phyloP scores from a whole-genome alignment of 2,113 vertebrate genomes.

The Semicossyphus pulcher region DNA sequence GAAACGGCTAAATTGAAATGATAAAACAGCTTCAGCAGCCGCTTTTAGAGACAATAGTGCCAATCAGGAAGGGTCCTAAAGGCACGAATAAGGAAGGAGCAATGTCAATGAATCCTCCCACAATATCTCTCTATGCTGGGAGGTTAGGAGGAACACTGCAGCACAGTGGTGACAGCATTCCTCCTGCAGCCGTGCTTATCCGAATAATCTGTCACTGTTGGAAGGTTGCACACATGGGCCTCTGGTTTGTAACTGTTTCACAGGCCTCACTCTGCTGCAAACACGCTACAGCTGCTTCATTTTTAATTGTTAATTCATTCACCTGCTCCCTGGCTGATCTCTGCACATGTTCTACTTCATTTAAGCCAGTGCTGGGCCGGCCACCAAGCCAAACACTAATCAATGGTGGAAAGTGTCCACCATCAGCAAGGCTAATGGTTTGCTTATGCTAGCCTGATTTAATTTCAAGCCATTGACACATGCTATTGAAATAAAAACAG shows the following conservation, averaged over 20 bases:
- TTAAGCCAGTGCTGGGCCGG: conserved; percentile 9
- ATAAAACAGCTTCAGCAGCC: conserved; percentile 51
- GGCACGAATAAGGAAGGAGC: conserved; percentile 33
- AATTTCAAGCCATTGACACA: conserved; percentile 1
- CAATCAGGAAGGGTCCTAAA: conserved; percentile 61
- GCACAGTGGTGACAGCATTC: conserved; percentile 13
- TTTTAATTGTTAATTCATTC: conserved; percentile 32
- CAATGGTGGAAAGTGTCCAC: conserved; percentile 24
- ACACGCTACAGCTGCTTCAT: conserved; percentile 4
- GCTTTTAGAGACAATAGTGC: conserved; percentile 57
- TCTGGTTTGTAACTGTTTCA: not conserved
- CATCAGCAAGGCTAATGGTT: conserved; percentile 25
- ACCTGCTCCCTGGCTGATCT: conserved; percentile 41
- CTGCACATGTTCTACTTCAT: conserved; percentile 10
- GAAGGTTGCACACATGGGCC: conserved; percentile 28
- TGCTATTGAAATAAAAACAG: conserved; percentile 6
- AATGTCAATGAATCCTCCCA: conserved; percentile 43
- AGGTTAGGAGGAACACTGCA: conserved; percentile 12
- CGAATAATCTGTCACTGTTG: conserved; percentile 40
- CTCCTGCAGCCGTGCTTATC: conserved; percentile 31
- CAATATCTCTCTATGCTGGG: conserved; percentile 12
- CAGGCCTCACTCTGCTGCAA: not conserved
- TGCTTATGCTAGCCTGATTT: conserved; percentile 7
- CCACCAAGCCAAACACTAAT: conserved; percentile 45
- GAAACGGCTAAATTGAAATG: conserved; percentile 64